A percentile compares a stretch with the other conserved stretches of the same genome.
Evolutionary conservation across 2,797 vertebrate species (phyloP).

Genomic region (Holocentrus rufus): DNA sequence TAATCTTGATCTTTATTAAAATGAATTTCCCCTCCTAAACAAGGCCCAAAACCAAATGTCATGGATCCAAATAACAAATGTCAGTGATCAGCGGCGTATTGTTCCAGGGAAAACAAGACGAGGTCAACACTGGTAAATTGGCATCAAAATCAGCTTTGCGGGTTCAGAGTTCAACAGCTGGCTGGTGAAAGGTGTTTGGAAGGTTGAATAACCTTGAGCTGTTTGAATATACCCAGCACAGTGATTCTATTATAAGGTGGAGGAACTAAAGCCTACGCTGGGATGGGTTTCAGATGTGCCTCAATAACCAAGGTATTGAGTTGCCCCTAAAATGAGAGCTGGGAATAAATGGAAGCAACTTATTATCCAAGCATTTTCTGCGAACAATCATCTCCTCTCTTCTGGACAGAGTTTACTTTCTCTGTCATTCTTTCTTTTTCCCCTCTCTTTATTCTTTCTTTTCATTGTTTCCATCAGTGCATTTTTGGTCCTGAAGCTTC

Average conservation of each 20-base stretch:
- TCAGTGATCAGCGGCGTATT: conserved; percentile 37
- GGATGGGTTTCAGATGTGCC: conserved; percentile 76
- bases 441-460: conserved; percentile 71
- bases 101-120: conserved; percentile 7
- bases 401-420: conserved; percentile 83
- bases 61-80: conserved; percentile 42
- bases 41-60: conserved; percentile 40
- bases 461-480: conserved; percentile 86
- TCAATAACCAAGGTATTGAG: conserved; percentile 74
- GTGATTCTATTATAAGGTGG: conserved; percentile 71
- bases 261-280: conserved; percentile 48
- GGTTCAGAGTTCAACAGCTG: conserved; percentile 53
- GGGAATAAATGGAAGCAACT: conserved; percentile 78
- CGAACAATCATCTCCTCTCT: conserved; percentile 78
- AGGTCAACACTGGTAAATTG: conserved; percentile 46
- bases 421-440: conserved; percentile 80
- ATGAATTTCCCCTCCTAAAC: conserved; percentile 41
- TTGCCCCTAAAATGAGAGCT: conserved; percentile 69
- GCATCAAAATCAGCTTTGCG: conserved; percentile 46
- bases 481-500: conserved; percentile 93
- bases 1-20: background rate
- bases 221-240: conserved; percentile 62
- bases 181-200: conserved; percentile 55
- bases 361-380: conserved; percentile 76
- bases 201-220: conserved; percentile 63